Base-by-base conservation (phyloP, 2,113 vertebrate species). In the Tachuris rubrigastra region DNA sequence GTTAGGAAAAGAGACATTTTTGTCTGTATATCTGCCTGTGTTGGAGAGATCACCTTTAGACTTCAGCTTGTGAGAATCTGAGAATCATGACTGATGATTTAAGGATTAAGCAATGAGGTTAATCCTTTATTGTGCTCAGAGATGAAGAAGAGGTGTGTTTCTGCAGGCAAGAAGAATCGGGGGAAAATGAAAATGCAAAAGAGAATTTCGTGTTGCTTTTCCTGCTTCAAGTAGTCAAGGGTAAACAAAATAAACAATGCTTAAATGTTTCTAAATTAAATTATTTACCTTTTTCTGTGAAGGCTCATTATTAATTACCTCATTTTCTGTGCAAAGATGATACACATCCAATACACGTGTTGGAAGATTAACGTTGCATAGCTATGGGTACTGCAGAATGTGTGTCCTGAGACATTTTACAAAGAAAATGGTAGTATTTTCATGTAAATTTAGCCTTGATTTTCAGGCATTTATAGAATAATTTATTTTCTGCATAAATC, bases 91-190 rank as follows among this genome's bases (percentile, higher is more conserved):
- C 20, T 33, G 37, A 44, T 39, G 37, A 59, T 50, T 83, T 55
- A 68, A 25, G 25, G 11, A 58, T 63, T 72, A 68, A 63, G 4
- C 27, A 59, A 58, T 6, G 28, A 68, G 10, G 5, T 52, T 25
- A 6, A 5, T 5, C 8, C 12, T 3, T 91, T 22, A 58, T 4
- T 65, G 15, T 77, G 10, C 28, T 60, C 28, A 58, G 33, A 86
- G 30, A 62, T 52, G 16, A 58, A 44, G 25, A 24, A 24, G 14
- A 1, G 0, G 1, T 47, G 8, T 25, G 10, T 4, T 12, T 68
- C 20, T 92, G 86, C 52, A 76, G 17, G 13, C 14, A 49, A 50
- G 20, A 69, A 44, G 28, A 27, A 74, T 31, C 24, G 17, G 10
- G 14, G 5, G 37, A 47, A 90, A 92, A 86, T 30, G 17, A 44